phyloP scores from a whole-genome alignment of 2,797 vertebrate genomes.

The Novumbra hubbsi region DNA sequence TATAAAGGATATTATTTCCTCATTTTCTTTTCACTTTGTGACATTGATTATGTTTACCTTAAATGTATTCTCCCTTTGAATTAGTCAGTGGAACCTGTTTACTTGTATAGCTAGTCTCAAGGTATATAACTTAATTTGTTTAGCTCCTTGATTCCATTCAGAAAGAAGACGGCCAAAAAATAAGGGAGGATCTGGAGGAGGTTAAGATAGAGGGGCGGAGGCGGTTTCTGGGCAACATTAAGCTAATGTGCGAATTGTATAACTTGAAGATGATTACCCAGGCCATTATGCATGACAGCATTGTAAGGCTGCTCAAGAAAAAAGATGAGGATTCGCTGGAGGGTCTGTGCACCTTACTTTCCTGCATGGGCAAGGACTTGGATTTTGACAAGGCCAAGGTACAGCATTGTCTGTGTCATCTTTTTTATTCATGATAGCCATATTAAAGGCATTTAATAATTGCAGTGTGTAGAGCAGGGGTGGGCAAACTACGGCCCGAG shows the following conservation, averaged over 20 bases:
- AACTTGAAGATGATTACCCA: slow-evolving; percentile 89
- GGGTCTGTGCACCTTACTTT: slow-evolving; percentile 83
- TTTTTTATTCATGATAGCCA: background rate
- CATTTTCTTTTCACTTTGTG: background rate
- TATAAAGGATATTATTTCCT: background rate
- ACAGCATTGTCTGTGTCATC: background rate
- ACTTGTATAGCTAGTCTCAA: background rate
- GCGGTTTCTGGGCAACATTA: slow-evolving; percentile 85
- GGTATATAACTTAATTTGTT: background rate
- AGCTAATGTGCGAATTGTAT: slow-evolving; percentile 87
- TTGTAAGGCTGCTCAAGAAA: slow-evolving; percentile 87
- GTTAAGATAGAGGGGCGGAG: slow-evolving; percentile 80
- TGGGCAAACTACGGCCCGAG: too few species aligned
- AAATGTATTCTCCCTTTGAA: background rate
- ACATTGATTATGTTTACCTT: background rate
- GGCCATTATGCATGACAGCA: slow-evolving; percentile 87
- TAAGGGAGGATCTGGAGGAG: slow-evolving; percentile 81
- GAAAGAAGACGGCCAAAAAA: slow-evolving; percentile 79
- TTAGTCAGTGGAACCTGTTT: background rate
- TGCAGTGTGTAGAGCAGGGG: too few species aligned
- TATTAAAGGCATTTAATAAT: background rate
- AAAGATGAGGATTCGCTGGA: slow-evolving; percentile 85
- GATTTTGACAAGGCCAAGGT: slow-evolving; percentile 85
- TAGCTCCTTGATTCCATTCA: slow-evolving; percentile 31
- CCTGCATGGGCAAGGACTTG: slow-evolving; percentile 86